These are phyloP conservation scores for Hypolimnas misippus DNA, from an alignment of 2,888 invertebrate genomes.

Conservation along the genomic window DNA sequence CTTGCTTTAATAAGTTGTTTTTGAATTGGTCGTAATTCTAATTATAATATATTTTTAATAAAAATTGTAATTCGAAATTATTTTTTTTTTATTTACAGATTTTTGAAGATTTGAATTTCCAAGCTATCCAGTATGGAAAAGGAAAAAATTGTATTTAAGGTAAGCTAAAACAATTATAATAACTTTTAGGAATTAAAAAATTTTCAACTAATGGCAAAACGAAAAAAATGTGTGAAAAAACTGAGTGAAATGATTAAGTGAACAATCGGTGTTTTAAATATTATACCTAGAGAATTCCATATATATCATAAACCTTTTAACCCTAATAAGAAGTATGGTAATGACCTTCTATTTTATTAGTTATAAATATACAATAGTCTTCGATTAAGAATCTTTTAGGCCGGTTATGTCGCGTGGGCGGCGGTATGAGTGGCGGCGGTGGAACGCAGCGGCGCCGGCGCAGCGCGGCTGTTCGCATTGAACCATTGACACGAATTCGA, in stretches of 20 bases:
- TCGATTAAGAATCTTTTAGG: constrained; percentile 33
- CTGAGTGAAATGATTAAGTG: too few species aligned
- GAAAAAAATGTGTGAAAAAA: not conserved
- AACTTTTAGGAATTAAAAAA: not conserved
- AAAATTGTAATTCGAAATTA: too few species aligned
- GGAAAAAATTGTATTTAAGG: constrained; percentile 77
- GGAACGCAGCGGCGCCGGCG: constrained; percentile 30
- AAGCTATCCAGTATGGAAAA: too few species aligned
- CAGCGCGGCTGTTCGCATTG: constrained; percentile 51
- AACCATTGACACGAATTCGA: constrained; percentile 58
- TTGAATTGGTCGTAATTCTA: too few species aligned
- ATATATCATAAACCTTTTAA: not conserved
- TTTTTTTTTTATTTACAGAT: too few species aligned
- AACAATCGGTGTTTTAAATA: not conserved
- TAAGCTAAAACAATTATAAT: constrained; percentile 49
- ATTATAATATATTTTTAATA: too few species aligned
- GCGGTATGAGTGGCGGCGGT: constrained; percentile 11
- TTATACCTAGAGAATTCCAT: not conserved
- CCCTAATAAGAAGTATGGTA: constrained; percentile 1
- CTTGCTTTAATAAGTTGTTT: too few species aligned
- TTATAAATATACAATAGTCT: constrained; percentile 18
- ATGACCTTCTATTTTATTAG: constrained; percentile 14
- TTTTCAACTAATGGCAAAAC: too few species aligned
- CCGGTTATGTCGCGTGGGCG: constrained; percentile 23
- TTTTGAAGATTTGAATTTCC: constrained; percentile 39